Conservation (phyloP, 2,797 vertebrate species). For the Gymnopithys bicolor region DNA sequence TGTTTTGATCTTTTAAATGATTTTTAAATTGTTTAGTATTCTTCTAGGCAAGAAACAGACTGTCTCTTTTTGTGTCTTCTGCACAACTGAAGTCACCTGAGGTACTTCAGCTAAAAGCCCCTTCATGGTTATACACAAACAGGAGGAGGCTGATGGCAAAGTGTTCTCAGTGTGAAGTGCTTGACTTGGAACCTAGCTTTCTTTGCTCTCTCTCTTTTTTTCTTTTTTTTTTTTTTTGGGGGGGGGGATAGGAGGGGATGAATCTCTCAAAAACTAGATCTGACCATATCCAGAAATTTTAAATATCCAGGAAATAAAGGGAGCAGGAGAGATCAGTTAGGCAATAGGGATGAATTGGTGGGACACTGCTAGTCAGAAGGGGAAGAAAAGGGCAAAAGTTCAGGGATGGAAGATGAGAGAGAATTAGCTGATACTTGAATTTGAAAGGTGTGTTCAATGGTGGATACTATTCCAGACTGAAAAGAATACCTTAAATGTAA, state of each 20-base stretch:
- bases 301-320: background rate
- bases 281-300: background rate
- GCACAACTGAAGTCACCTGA: background rate
- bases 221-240: background rate
- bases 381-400: background rate
- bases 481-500: background rate
- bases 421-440: background rate
- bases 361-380: background rate
- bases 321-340: background rate
- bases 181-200: background rate
- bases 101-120: slow-evolving; percentile 15
- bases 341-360: background rate
- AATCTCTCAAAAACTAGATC: background rate
- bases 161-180: background rate
- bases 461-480: background rate
- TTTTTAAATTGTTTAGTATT: background rate
- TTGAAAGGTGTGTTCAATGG: background rate
- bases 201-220: background rate
- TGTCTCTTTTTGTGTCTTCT: background rate
- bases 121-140: background rate
- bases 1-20: background rate
- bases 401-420: background rate
- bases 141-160: background rate
- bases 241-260: no score
- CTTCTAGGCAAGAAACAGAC: background rate